Percentiles rank a stretch among this genome's conserved stretches.
phyloP scores from a whole-genome alignment of 2,888 invertebrate genomes.

The Theretra japonica region DNA sequence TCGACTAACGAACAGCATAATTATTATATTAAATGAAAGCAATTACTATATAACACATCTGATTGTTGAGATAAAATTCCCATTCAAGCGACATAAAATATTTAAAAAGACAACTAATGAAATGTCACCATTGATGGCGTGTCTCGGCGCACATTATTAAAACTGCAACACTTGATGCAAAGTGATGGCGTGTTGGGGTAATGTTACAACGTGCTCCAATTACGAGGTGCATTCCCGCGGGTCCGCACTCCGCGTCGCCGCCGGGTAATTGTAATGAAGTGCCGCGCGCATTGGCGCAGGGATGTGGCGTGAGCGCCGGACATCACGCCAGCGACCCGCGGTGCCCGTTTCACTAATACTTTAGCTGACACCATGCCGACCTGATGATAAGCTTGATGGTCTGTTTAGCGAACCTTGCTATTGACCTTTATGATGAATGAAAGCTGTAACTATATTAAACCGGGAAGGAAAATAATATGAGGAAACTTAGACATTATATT shows the following conservation, averaged over 20 bases:
- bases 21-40: no score
- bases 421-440: no score
- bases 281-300: not conserved
- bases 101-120: no score
- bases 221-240: not conserved
- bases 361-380: not conserved
- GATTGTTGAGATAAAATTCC: no score
- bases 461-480: no score
- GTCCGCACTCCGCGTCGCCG: not conserved
- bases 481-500: no score
- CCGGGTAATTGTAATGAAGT: not conserved
- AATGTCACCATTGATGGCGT: not conserved
- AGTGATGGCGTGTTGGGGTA: conserved; percentile 3
- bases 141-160: not conserved
- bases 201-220: conserved; percentile 13
- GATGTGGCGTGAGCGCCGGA: not conserved
- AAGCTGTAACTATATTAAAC: no score
- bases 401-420: no score
- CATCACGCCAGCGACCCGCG: not conserved
- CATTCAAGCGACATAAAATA: no score
- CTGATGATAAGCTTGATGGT: not conserved
- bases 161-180: not conserved
- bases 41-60: no score
- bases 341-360: not conserved
- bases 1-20: no score